Evolutionary conservation across 2,113 vertebrate species (phyloP), one percentile per base, ranked within the genome.

Genomic region (Microcebus murinus): DNA sequence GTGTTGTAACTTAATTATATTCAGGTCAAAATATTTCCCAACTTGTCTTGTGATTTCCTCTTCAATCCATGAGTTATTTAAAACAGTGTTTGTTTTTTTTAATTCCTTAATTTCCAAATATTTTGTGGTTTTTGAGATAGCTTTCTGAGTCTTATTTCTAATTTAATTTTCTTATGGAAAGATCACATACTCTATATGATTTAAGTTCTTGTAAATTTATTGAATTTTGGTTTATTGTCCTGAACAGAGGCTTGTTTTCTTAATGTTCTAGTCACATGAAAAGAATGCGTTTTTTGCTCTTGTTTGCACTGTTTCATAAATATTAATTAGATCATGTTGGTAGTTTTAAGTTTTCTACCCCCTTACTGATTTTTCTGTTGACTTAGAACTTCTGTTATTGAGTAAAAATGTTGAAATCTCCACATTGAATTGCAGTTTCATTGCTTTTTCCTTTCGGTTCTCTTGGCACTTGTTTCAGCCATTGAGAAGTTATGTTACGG

Each of bases 131-230:
- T 96, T 80, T 13, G 36, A 87, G 31, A 83, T 79, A 87, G 39
- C 7, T 59, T 87, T 91, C 29, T 87, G 27, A 31, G 77, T 96
- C 92, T 87, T 9, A 52, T 85, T 96, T 90, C 63, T 95, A 94
- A 87, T 70, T 84, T 84, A 87, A 89, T 87, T 96, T 89, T 95
- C 50, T 45, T 52, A 14, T 50, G 59, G 39, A 81, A 10, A 71
- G 63, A 34, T n/a, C 65, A 68, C 57, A 83, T 42, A 36, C 12
- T 94, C 20, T 5, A 20, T 84, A 57, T 90, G 55, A 88, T 90
- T 92, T 84, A 76, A 94, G 10, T 73, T 93, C 52, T 95, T 73
- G 6, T 45, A 86, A 85, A 73, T 93, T 59, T 77, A 95, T 63
- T 92, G 87, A 81, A 88, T 63, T 80, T 77, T 85, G 25, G 80